phyloP scores from a whole-genome alignment of 2,113 vertebrate genomes.

The Oryzias woworae region DNA sequence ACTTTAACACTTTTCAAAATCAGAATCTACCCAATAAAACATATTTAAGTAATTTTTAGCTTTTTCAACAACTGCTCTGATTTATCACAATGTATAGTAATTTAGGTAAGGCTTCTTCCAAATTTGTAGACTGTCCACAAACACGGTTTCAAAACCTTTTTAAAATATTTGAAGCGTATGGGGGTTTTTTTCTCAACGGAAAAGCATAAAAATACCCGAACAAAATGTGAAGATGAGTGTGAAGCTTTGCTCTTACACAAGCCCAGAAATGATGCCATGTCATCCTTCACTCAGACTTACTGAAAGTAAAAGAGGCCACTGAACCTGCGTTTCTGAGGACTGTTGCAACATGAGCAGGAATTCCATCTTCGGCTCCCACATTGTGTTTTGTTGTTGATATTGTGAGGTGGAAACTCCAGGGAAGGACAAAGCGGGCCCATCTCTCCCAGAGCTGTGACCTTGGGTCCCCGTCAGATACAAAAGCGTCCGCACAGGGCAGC shows the following conservation, averaged over 20 bases:
- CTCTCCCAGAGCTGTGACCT: constrained; percentile 70
- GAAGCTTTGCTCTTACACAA: background rate
- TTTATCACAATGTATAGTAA: background rate
- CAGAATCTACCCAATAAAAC: too few relatives aligned
- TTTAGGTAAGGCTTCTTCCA: background rate
- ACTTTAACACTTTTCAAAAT: too few relatives aligned
- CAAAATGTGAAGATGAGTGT: background rate
- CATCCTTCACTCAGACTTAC: constrained; percentile 16
- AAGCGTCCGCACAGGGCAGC: constrained; percentile 69
- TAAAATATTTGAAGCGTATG: too few relatives aligned
- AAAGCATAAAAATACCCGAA: too few relatives aligned
- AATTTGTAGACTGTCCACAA: too few relatives aligned
- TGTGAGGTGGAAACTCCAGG: constrained; percentile 71
- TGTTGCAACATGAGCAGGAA: constrained; percentile 80
- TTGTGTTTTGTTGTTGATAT: constrained; percentile 78
- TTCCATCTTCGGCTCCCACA: constrained; percentile 73
- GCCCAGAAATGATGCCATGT: constrained; percentile 8
- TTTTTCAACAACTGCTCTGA: too few relatives aligned
- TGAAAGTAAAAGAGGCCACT: constrained; percentile 38
- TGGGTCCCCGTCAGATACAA: constrained; percentile 76
- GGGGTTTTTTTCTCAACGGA: too few relatives aligned
- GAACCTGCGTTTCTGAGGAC: constrained; percentile 61
- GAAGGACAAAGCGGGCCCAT: constrained; percentile 67
- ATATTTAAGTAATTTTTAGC: too few relatives aligned
- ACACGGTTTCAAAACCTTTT: too few relatives aligned